Evolutionary conservation across 2,113 vertebrate species (phyloP).

Genomic region (Tauraco erythrolophus): DNA sequence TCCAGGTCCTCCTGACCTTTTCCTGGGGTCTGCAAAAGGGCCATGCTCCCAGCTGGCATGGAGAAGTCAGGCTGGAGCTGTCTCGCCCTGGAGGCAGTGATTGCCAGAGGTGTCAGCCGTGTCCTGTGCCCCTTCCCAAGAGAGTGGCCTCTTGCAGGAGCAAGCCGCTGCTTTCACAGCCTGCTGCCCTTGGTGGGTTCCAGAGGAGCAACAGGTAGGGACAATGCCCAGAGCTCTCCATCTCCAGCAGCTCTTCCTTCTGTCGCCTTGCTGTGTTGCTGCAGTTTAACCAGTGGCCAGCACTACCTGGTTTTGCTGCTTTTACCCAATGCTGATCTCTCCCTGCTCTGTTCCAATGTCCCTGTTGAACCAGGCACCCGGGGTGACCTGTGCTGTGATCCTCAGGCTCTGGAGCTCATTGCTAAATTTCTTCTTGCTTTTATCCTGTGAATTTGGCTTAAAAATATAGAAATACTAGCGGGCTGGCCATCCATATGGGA

Average conservation of each 20-base stretch:
- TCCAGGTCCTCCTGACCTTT: not conserved
- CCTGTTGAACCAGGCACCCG: not conserved
- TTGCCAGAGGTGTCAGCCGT: not conserved
- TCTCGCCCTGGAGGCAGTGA: rapidly evolving
- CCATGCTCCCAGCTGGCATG: rapidly evolving
- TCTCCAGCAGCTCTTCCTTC: rapidly evolving
- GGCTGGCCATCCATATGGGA: not conserved
- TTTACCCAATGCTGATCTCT: not conserved
- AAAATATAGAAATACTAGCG: not conserved
- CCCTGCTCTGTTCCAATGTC: not conserved
- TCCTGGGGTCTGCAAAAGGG: not conserved
- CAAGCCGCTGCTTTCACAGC: not conserved
- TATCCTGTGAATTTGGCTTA: not conserved
- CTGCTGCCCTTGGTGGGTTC: not conserved
- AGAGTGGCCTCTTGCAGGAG: not conserved
- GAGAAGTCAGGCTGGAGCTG: not conserved
- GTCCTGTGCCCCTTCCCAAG: not conserved
- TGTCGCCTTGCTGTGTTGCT: not conserved
- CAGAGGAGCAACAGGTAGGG: too few species aligned
- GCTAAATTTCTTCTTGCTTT: not conserved
- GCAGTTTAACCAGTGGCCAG: not conserved
- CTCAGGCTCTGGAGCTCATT: not conserved
- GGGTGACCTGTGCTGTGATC: not conserved
- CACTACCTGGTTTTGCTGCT: not conserved
- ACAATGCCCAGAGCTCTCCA: not conserved